These are phyloP conservation scores for Coleophora deauratella DNA, from an alignment of 2,888 invertebrate species.

Conservation along the genomic window DNA sequence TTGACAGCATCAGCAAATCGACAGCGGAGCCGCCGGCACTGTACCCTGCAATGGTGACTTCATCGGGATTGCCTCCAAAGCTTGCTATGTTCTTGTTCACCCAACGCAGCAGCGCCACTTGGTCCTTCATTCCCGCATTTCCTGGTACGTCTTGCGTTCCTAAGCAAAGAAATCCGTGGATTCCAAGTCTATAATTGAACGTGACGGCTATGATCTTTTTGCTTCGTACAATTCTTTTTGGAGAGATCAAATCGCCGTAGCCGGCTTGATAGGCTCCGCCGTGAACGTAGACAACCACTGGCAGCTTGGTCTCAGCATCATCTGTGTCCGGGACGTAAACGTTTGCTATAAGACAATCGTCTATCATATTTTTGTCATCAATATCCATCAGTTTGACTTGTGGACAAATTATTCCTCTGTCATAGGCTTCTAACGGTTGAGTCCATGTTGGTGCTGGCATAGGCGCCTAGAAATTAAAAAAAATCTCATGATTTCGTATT, in stretches of 20 bases:
- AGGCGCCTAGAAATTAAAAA: conserved; percentile 26
- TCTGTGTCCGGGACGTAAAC: conserved; percentile 39
- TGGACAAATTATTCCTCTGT: conserved; percentile 26
- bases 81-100: conserved; percentile 35
- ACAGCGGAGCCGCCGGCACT: conserved; percentile 35
- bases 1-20: conserved; percentile 33
- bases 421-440: conserved; percentile 23
- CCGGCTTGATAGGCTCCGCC: conserved; percentile 28
- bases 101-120: conserved; percentile 37
- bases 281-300: conserved; percentile 29
- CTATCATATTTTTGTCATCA: conserved; percentile 12
- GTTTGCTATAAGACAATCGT: conserved; percentile 46
- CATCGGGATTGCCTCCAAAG: conserved; percentile 40
- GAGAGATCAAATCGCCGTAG: conserved; percentile 12
- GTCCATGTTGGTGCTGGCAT: conserved; percentile 29
- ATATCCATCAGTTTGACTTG: conserved; percentile 13
- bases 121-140: conserved; percentile 40
- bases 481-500: background rate
- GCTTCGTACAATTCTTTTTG: conserved; percentile 17
- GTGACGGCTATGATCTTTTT: conserved; percentile 24
- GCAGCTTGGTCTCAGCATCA: conserved; percentile 20
- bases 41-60: conserved; percentile 34
- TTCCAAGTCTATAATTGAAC: conserved; percentile 30
- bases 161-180: conserved; percentile 28
- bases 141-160: conserved; percentile 33